Percentiles rank a stretch among this genome's conserved stretches.
Conservation (phyloP, 30 jellyfish, hydroid and myxozoan species). For the Aurelia aurita complex sp. Pacific region DNA sequence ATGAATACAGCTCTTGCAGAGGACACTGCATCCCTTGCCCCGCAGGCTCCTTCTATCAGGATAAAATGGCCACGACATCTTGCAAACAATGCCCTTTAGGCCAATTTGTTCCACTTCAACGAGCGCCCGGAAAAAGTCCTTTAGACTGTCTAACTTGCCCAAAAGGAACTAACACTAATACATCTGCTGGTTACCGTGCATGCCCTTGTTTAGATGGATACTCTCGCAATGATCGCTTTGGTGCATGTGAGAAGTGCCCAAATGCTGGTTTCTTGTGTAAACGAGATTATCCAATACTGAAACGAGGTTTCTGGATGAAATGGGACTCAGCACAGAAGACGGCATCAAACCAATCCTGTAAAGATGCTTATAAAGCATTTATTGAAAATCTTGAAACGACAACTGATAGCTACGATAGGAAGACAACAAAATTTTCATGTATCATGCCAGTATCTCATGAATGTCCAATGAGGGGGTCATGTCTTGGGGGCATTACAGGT, state of each 20-base stretch:
- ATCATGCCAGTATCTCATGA: constrained; percentile 28
- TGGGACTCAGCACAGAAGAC: constrained; percentile 11
- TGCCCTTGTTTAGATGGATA: constrained; percentile 50
- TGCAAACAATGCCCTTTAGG: constrained; percentile 57
- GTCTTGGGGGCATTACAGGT: constrained; percentile 53
- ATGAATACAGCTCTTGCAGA: not conserved
- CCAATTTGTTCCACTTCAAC: constrained; percentile 37
- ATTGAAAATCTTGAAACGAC: constrained; percentile 25
- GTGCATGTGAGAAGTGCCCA: constrained; percentile 35
- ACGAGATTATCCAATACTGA: constrained; percentile 23
- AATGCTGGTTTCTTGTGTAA: constrained; percentile 21
- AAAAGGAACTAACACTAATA: constrained; percentile 35
- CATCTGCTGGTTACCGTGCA: constrained; percentile 54
- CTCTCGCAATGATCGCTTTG: constrained; percentile 54
- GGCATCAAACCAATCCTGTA: constrained; percentile 11
- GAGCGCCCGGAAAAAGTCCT: constrained; percentile 41
- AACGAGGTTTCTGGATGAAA: constrained; percentile 50
- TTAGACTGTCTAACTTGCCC: constrained; percentile 65
- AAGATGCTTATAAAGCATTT: constrained; percentile 1
- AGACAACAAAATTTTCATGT: constrained; percentile 5
- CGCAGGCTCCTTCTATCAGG: constrained; percentile 55
- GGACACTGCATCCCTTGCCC: constrained; percentile 42
- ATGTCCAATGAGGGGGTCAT: constrained; percentile 51
- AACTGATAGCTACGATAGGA: constrained; percentile 6
- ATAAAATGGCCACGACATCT: constrained; percentile 15